Evolutionary conservation across 2,888 invertebrate genomes (phyloP).

Genomic region (Isotomurus palustris): DNA sequence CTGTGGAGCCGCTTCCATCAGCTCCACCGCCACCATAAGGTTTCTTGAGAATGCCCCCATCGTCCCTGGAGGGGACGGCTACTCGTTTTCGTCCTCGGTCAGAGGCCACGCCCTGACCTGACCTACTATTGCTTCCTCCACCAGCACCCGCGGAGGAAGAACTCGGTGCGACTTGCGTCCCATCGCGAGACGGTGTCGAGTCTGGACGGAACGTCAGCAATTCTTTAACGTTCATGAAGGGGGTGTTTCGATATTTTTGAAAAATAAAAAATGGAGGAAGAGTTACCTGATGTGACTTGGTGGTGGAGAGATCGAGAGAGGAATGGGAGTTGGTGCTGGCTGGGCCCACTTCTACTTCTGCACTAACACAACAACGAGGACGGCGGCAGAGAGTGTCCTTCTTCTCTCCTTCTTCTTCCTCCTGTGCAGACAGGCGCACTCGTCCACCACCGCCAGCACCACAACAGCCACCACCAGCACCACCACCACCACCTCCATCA

Average conservation of each 20-base stretch:
- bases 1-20: too few relatives aligned
- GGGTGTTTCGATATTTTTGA: not conserved
- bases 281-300: too few relatives aligned
- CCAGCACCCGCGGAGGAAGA: not conserved
- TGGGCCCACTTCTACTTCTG: not conserved
- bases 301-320: too few relatives aligned
- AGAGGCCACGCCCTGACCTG: not conserved
- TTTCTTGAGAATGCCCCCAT: constrained; percentile 28
- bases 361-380: not conserved
- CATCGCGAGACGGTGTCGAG: constrained; percentile 24
- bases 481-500: too few relatives aligned
- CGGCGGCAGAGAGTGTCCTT: not conserved
- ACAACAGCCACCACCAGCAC: too few relatives aligned
- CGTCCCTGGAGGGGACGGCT: constrained; percentile 16
- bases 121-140: not conserved
- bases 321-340: not conserved
- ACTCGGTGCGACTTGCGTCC: constrained; percentile 1
- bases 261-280: constrained; percentile 26
- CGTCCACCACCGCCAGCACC: too few relatives aligned
- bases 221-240: constrained; percentile 36
- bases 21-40: too few relatives aligned
- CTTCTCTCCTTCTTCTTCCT: not conserved
- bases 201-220: constrained; percentile 33
- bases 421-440: constrained; percentile 11
- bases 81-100: constrained; percentile 1